Conservation (phyloP, 2,888 invertebrate genomes). For the Thereva unica region DNA sequence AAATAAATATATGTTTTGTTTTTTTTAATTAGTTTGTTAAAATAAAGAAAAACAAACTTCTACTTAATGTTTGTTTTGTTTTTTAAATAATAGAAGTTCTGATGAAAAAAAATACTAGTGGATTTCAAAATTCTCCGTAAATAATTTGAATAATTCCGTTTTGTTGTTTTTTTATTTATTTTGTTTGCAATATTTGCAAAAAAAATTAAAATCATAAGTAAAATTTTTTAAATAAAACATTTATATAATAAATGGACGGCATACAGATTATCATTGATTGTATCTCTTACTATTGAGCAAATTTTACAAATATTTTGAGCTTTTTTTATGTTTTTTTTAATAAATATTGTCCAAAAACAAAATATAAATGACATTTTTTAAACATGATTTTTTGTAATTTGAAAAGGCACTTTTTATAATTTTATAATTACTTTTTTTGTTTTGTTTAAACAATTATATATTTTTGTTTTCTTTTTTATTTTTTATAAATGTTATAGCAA, state of each 20-base stretch:
- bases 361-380: not conserved
- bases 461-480: no score
- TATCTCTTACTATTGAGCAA: constrained; percentile 13
- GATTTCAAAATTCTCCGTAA: no score
- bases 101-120: constrained; percentile 27
- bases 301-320: not conserved
- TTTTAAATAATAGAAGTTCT: constrained; percentile 17
- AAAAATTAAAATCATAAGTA: constrained; percentile 35
- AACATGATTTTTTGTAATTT: not conserved
- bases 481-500: no score
- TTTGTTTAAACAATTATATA: no score
- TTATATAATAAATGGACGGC: constrained; percentile 43
- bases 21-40: no score
- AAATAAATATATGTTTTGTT: no score
- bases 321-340: not conserved
- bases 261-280: constrained; percentile 42
- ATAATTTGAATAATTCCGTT: no score
- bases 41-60: no score
- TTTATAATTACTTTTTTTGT: not conserved
- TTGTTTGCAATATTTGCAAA: constrained; percentile 32
- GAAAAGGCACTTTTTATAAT: not conserved
- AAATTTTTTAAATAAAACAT: constrained; percentile 37
- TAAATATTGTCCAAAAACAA: not conserved
- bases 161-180: constrained; percentile 23
- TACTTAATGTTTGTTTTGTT: no score